A percentile compares a stretch with the other conserved stretches of the same genome.
Evolutionary conservation across 53 echinoderm and acorn worm species (phyloP).

Genomic region (Actinopyga echinites): DNA sequence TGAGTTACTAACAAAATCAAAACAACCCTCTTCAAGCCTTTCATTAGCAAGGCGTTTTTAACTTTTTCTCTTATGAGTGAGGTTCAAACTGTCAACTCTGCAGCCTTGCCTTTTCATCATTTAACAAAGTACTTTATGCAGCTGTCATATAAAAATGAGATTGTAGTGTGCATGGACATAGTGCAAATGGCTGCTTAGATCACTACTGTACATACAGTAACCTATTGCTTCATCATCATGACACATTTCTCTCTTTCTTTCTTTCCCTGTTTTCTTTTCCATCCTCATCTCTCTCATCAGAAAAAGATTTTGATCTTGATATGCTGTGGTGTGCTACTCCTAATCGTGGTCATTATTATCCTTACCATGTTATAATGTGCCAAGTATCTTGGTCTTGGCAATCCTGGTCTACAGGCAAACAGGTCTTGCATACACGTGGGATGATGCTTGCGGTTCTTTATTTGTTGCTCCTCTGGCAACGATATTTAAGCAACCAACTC

Average conservation of each 20-base stretch:
- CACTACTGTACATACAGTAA: no score
- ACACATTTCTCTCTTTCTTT: neutral
- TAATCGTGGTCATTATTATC: conserved; percentile 66
- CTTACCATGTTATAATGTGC: conserved; percentile 49
- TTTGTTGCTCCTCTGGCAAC: no score
- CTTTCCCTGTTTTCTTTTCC: conserved; percentile 26
- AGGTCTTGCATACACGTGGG: neutral
- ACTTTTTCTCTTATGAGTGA: no score
- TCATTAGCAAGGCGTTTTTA: no score
- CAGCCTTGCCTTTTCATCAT: no score
- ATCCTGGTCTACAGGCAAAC: neutral
- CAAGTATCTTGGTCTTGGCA: neutral
- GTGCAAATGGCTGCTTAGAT: neutral
- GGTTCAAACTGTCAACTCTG: no score
- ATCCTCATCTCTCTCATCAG: conserved; percentile 51
- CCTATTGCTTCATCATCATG: neutral
- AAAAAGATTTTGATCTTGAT: conserved; percentile 87
- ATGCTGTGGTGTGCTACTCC: conserved; percentile 74
- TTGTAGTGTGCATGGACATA: neutral
- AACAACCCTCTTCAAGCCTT: no score
- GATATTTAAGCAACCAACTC: neutral
- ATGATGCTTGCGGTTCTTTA: neutral
- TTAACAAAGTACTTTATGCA: neutral
- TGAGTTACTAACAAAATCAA: no score
- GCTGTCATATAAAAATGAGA: neutral